Base-by-base conservation (phyloP, 2,888 invertebrate species). In the Muschampia plurimacula region DNA sequence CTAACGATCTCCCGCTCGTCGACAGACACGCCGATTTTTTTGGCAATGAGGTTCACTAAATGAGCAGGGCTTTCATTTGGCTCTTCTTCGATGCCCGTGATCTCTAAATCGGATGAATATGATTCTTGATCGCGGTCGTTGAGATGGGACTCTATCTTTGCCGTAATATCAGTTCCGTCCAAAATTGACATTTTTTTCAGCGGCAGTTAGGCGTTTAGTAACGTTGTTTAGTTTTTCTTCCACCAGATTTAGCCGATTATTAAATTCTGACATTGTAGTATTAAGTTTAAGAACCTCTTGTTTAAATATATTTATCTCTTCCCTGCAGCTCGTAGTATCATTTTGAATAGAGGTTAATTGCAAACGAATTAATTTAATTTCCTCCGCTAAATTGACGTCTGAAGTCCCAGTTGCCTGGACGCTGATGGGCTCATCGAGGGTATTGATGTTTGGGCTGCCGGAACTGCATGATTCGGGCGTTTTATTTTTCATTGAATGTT, bases 61-160 rank as follows among this genome's bases (percentile, higher is more conserved):
- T 67, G 57, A 2, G 9, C 1, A 9, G 57, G 41, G 44, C 41
- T 67, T 39, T 67, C 57, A n/a, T n/a, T n/a, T 7, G 39, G 9
- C 8, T 9, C 3, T 15, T 62, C 62, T 15, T 62, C 62, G 4
- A 62, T 9, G 10, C 62, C 62, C 8, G 62, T 41, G 13, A 62
- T 36, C 13, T 62, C 62, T 7, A 62, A 4, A 15, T 62, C 62
- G 39, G 62, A 15, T 62, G 12, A 12, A 9, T 39, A 62, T 5
- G 39, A 39, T 39, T 62, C 62, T 36, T 62, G 62, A 8, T 62
- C n/a, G 13, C 62, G 39, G 8, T 62, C 62, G 9, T 62, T 62
- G 5, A 62, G 62, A 1, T 41, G 39, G 6, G 8, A 8, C 39
- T 62, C 62, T 13, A 62, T 46, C 46, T 13, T 46, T 12, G 46